Evolutionary conservation across 2,797 vertebrate genomes (phyloP).

Genomic region (Dromococcyx pavoninus): DNA sequence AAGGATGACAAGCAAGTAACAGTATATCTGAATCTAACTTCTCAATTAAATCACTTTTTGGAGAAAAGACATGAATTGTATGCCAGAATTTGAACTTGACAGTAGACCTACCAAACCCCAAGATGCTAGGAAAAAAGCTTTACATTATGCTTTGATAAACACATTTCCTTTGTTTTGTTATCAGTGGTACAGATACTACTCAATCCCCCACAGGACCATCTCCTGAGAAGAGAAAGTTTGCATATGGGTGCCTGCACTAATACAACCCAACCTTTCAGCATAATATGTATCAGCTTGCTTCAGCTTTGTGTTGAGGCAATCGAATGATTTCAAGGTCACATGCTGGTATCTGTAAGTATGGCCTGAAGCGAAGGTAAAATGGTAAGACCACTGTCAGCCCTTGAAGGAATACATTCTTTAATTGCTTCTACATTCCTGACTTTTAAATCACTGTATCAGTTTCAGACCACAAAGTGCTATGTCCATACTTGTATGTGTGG

Average conservation of each 20-base stretch:
- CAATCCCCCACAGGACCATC: not conserved
- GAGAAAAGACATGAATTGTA: not conserved
- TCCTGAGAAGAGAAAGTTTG: not conserved
- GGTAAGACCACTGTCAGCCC: fast-evolving
- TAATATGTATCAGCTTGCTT: not conserved
- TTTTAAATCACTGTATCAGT: not conserved
- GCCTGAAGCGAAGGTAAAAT: not conserved
- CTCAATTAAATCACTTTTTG: not conserved
- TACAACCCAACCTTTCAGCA: not conserved
- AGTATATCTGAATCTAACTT: not conserved
- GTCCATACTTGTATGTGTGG: too few species aligned
- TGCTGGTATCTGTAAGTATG: not conserved
- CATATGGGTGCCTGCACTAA: not conserved
- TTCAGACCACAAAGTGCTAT: not conserved
- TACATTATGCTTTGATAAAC: not conserved
- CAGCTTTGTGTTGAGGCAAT: not conserved
- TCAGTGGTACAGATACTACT: not conserved
- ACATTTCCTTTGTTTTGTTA: not conserved
- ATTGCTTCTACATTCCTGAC: not conserved
- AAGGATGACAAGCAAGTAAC: fast-evolving
- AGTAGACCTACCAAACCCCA: not conserved
- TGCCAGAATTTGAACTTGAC: not conserved
- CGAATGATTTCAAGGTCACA: not conserved
- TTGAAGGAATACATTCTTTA: not conserved
- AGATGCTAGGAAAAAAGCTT: not conserved